Evolutionary conservation across 2,888 invertebrate species (phyloP).

Genomic region (Clusia tigrina): DNA sequence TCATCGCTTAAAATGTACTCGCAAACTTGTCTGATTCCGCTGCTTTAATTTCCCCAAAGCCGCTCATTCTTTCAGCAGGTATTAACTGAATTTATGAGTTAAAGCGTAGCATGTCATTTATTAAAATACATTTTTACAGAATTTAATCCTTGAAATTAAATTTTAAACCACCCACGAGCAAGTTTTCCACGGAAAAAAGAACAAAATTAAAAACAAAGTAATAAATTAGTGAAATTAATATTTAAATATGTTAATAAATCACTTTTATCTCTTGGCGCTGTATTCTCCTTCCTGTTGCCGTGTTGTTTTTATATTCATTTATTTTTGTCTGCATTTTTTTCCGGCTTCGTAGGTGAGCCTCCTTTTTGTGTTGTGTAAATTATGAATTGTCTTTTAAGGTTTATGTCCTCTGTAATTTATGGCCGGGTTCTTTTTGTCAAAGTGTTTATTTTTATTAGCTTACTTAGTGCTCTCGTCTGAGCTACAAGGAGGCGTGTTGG

Average conservation of each 20-base stretch:
- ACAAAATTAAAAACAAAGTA: neutral
- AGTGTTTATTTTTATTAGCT: neutral
- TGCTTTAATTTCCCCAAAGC: too few species aligned
- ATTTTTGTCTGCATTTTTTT: neutral
- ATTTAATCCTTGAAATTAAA: too few species aligned
- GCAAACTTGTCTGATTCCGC: too few species aligned
- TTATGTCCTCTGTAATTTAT: neutral
- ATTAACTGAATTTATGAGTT: too few species aligned
- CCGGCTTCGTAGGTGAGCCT: neutral
- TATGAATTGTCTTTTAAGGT: neutral
- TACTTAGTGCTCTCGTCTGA: too few species aligned
- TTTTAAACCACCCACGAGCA: too few species aligned
- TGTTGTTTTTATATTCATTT: neutral
- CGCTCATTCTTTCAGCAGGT: too few species aligned
- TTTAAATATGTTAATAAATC: neutral
- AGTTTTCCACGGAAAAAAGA: neutral
- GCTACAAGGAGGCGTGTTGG: too few species aligned
- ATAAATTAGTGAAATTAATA: neutral
- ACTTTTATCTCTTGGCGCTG: neutral
- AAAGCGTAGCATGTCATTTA: too few species aligned
- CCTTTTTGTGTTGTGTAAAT: neutral
- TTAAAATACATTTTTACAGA: too few species aligned
- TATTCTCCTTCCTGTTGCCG: neutral
- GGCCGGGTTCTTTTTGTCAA: neutral
- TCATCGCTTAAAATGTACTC: too few species aligned